These are phyloP conservation scores for Galbula dea DNA, from an alignment of 2,113 vertebrate genomes.

Conservation along the genomic window DNA sequence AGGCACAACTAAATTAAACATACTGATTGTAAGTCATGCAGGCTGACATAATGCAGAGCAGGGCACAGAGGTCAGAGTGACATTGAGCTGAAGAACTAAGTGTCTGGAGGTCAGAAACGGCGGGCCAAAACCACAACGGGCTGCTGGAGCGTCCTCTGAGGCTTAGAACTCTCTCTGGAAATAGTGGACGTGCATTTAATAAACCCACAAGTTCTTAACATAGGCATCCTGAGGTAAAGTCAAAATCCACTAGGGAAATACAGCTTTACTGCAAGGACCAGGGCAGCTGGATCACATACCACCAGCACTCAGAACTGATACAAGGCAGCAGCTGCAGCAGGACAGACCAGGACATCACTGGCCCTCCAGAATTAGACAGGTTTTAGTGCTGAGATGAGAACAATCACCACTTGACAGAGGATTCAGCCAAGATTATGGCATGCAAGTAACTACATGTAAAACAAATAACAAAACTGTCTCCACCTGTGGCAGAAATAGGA, in stretches of 20 bases:
- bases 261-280: not conserved
- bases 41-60: not conserved
- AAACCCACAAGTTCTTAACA: not conserved
- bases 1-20: not conserved
- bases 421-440: not conserved
- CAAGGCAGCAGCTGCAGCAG: not conserved
- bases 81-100: not conserved
- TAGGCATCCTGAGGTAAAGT: not conserved
- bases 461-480: not conserved
- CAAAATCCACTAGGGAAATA: not conserved
- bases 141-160: not conserved
- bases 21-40: not conserved
- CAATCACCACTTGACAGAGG: accelerated
- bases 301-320: not conserved
- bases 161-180: not conserved
- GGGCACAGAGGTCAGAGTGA: not conserved
- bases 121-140: not conserved
- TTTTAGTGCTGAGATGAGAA: not conserved
- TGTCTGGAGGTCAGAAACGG: not conserved
- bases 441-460: not conserved
- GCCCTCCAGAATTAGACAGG: not conserved
- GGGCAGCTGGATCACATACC: not conserved
- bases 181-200: not conserved
- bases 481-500: not conserved
- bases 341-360: not conserved